Conservation (phyloP, 92 coral and sea anemone genomes). For the Phenganax marumi region DNA sequence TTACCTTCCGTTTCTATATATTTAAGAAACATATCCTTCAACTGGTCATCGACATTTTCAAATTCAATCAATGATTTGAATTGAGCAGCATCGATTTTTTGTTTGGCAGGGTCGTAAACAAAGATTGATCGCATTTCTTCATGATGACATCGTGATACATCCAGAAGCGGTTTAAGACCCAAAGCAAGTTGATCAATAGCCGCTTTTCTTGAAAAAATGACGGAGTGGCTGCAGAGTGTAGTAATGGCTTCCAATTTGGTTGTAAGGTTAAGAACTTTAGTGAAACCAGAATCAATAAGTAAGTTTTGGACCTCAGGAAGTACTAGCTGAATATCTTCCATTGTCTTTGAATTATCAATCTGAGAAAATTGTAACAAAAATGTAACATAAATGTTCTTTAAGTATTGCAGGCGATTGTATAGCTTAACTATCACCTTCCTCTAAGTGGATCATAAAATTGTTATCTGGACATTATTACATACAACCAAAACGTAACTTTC, state of each 20-base stretch:
- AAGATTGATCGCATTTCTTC: too few species aligned
- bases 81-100: too few species aligned
- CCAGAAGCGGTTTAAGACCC: conserved; percentile 34
- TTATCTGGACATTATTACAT: too few species aligned
- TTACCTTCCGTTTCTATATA: conserved; percentile 54
- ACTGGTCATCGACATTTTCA: conserved; percentile 38
- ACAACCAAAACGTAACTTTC: too few species aligned
- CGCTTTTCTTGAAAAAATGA: conserved; percentile 42
- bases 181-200: conserved; percentile 54
- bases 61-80: conserved; percentile 30
- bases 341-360: conserved; percentile 22
- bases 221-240: conserved; percentile 47
- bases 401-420: too few species aligned
- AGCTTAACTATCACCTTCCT: too few species aligned
- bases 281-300: conserved; percentile 52
- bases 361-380: not conserved
- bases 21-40: conserved; percentile 38
- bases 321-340: conserved; percentile 34
- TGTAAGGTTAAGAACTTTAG: conserved; percentile 36
- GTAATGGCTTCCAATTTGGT: conserved; percentile 51
- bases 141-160: too few species aligned
- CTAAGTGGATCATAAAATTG: too few species aligned
- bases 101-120: too few species aligned
- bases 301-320: conserved; percentile 41
- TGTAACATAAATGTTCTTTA: too few species aligned